phyloP scores from a whole-genome alignment of 2,797 vertebrate species.

The Limosa lapponica region DNA sequence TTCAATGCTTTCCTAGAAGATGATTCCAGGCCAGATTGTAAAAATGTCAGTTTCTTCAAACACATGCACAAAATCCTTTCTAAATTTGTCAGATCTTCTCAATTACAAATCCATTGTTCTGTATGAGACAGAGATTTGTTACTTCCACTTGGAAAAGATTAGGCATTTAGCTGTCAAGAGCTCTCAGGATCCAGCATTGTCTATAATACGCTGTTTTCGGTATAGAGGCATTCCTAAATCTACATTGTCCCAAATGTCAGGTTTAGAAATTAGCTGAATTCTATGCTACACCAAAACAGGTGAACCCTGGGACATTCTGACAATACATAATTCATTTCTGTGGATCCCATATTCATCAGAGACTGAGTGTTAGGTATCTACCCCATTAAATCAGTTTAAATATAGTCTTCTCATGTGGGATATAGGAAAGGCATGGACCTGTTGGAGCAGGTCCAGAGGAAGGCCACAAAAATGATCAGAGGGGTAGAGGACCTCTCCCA shows the following conservation, averaged over 20 bases:
- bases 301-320: neutral
- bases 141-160: neutral
- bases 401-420: neutral
- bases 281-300: neutral
- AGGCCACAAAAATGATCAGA: neutral
- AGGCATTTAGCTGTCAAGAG: neutral
- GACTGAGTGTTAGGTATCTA: neutral
- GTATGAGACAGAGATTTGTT: neutral
- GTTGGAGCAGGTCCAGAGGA: neutral
- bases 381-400: neutral
- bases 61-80: neutral
- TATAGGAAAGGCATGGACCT: neutral
- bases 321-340: neutral
- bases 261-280: neutral
- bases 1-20: neutral
- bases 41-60: conserved; percentile 29
- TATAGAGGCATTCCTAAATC: neutral
- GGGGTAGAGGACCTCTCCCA: neutral
- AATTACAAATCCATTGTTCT: neutral
- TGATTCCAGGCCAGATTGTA: neutral
- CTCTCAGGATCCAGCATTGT: neutral
- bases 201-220: fast-evolving
- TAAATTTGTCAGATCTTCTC: conserved; percentile 35
- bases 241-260: neutral
- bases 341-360: neutral